These are phyloP conservation scores for Columba janthina DNA, from an alignment of 2,113 vertebrate genomes.

Conservation along the genomic window DNA sequence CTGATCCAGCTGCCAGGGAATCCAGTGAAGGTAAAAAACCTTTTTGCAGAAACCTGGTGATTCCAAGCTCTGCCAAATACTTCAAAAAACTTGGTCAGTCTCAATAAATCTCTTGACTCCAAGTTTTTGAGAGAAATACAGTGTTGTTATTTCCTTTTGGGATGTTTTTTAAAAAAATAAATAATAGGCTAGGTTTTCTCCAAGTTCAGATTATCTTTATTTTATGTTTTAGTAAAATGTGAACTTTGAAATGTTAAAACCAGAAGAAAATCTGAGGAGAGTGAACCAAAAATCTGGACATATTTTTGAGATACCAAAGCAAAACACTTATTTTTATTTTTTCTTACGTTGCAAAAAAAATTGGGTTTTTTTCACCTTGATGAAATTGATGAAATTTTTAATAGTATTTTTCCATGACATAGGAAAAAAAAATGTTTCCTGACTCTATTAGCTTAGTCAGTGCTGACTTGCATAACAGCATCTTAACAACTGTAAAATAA, in stretches of 20 bases:
- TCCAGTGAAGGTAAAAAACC: not conserved
- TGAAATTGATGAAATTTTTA: not conserved
- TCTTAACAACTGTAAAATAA: conserved; percentile 25
- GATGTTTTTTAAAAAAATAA: not conserved
- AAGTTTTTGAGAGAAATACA: not conserved
- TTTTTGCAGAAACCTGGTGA: not conserved
- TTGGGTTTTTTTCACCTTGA: not conserved
- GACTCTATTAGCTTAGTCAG: not conserved
- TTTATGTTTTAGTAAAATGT: not conserved
- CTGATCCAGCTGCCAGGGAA: not conserved
- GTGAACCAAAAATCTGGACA: not conserved
- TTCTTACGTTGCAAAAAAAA: not conserved
- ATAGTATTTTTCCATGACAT: not conserved
- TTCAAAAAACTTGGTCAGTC: not conserved
- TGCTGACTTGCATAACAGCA: conserved; percentile 14
- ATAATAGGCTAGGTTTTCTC: not conserved
- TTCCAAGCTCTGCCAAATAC: not conserved
- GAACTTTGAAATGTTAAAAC: not conserved
- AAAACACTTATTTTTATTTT: not conserved
- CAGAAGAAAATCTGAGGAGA: not conserved
- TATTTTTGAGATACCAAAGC: not conserved
- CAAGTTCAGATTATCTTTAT: not conserved
- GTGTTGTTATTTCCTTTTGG: not conserved
- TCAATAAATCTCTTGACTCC: not conserved
- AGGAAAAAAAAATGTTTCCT: not conserved